Evolutionary conservation across 2,888 invertebrate genomes (phyloP), one percentile per base, ranked within the genome.

Genomic region (Malthinus flaveolus): DNA sequence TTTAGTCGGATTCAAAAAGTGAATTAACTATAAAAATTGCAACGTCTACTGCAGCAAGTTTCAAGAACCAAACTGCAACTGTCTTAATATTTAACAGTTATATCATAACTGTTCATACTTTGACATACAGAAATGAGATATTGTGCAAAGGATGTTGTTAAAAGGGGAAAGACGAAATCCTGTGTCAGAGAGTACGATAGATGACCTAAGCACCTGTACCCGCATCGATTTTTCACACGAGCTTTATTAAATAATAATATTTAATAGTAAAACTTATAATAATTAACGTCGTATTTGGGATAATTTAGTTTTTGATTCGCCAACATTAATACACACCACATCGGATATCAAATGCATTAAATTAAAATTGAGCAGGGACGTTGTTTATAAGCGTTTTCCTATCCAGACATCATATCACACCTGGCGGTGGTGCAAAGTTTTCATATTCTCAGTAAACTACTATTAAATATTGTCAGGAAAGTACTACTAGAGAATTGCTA

Each of bases 151-250:
- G 67, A 52, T 62, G 57, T 62, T 63, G 58, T 59, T 56, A 58
- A 60, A 55, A 64, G 63, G 67, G 66, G 68, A 67, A 66, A 69
- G 71, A 68, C 66, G 71, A 74, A 74, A 74, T 74, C 74, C 73
- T 69, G 66, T 73, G 74, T 75, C 75, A 75, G 75, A 69, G 68
- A 64, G 69, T 67, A 71, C 72, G 75, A 76, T 76, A 73, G 76
- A 76, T 76, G 76, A 74, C 73, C 72, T 66, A 61, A 66, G 66
- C 77, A 77, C 72, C 75, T 77, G 77, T 66, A 66, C 66, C 64
- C 59, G 64, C 71, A 72, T 71, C 71, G 73, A 74, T 73, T 73
- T 72, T 74, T 76, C 76, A 66, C 76, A 76, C 73, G 71, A 64
- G 61, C 63, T 59, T 56, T 56, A 61, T 61, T 48, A 51, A 50